phyloP scores from a whole-genome alignment of 2,113 vertebrate species.

The Barbus barbus region DNA sequence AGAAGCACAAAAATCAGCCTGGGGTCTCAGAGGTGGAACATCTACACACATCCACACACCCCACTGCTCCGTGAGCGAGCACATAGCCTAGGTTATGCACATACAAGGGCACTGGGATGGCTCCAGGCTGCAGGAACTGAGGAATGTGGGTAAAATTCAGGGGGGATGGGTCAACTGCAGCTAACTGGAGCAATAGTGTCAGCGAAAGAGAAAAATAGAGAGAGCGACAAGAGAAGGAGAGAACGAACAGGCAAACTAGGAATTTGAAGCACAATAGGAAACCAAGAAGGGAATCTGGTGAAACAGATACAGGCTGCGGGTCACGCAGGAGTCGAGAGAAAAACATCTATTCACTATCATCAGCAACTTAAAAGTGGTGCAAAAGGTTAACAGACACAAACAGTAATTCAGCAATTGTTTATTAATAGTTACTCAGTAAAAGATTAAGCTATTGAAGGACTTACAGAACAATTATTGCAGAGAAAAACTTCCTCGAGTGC shows the following conservation, averaged over 20 bases:
- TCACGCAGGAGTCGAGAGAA: neutral
- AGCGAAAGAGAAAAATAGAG: constrained; percentile 45
- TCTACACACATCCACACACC: constrained; percentile 23
- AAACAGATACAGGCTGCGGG: neutral
- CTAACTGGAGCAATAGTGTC: constrained; percentile 32
- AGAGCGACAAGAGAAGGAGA: neutral
- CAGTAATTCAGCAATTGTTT: neutral
- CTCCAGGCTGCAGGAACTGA: constrained; percentile 42
- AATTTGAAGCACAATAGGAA: neutral
- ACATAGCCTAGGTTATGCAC: constrained; percentile 44
- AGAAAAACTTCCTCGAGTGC: neutral
- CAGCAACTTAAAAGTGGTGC: neutral
- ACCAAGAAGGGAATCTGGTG: constrained; percentile 23
- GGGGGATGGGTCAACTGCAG: constrained; percentile 34
- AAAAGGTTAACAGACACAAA: neutral
- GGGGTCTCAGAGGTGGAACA: constrained; percentile 42
- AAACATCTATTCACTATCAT: constrained; percentile 12
- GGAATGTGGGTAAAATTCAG: constrained; percentile 51
- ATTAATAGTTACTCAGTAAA: neutral
- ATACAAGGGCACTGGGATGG: constrained; percentile 44
- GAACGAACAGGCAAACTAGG: neutral
- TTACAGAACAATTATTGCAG: neutral
- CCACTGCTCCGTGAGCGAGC: constrained; percentile 20
- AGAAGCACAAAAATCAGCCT: constrained; percentile 32
- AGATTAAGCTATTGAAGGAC: neutral